phyloP scores from a whole-genome alignment of 2,797 vertebrate species.

The Falco berigora region DNA sequence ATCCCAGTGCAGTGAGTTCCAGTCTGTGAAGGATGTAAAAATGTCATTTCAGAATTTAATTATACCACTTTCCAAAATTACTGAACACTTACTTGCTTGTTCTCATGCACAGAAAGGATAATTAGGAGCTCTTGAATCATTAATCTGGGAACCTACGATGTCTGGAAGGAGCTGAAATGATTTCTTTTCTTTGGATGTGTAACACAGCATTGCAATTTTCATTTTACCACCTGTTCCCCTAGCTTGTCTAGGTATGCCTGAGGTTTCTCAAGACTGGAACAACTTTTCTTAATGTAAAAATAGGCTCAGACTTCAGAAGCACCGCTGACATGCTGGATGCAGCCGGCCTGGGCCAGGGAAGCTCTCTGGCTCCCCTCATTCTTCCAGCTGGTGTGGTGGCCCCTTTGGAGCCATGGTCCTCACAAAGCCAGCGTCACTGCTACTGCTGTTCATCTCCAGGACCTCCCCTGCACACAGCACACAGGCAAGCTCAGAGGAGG shows the following conservation, averaged over 20 bases:
- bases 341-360: not conserved
- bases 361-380: not conserved
- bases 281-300: not conserved
- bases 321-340: not conserved
- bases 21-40: not conserved
- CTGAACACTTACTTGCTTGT: constrained; percentile 30
- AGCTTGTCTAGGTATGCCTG: not conserved
- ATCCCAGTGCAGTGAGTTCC: not conserved
- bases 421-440: not conserved
- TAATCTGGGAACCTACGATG: not conserved
- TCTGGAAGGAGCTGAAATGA: not conserved
- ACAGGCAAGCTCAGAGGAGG: not conserved
- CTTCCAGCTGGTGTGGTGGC: not conserved
- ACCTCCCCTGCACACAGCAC: not conserved
- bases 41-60: constrained; percentile 30
- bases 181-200: constrained; percentile 4
- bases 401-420: not conserved
- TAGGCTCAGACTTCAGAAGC: not conserved
- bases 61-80: constrained; percentile 21
- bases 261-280: not conserved
- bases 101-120: constrained; percentile 9
- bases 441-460: not conserved
- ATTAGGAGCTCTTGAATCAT: constrained; percentile 41
- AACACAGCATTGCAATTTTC: not conserved
- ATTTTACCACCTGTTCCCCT: not conserved